These are phyloP conservation scores for Thymelicus sylvestris DNA, from an alignment of 2,888 invertebrate genomes.

Conservation along the genomic window DNA sequence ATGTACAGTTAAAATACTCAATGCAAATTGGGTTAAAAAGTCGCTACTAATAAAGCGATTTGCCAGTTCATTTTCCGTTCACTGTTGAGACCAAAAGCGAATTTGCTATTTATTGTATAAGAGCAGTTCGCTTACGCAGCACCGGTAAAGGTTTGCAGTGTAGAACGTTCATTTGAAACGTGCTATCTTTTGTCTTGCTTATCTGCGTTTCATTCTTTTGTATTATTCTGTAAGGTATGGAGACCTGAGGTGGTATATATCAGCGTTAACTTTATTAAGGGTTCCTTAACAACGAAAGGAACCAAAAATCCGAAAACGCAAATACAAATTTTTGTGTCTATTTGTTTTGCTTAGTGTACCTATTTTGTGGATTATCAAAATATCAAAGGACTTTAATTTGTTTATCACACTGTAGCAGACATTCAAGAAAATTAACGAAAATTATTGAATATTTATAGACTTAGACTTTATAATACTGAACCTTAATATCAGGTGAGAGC, in stretches of 20 bases:
- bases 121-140: slow-evolving; percentile 31
- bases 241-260: neutral
- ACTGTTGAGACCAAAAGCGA: slow-evolving; percentile 20
- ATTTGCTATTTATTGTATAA: slow-evolving; percentile 33
- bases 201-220: slow-evolving; percentile 26
- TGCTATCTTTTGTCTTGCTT: slow-evolving; percentile 34
- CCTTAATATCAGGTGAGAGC: too few species aligned
- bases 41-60: slow-evolving; percentile 22
- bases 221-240: slow-evolving; percentile 7
- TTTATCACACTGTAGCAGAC: too few species aligned
- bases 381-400: too few species aligned
- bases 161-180: slow-evolving; percentile 35
- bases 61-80: slow-evolving; percentile 30
- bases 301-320: too few species aligned
- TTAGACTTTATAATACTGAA: too few species aligned
- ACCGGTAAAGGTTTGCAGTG: slow-evolving; percentile 24
- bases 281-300: too few species aligned
- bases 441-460: too few species aligned
- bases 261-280: too few species aligned
- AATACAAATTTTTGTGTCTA: too few species aligned
- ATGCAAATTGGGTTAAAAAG: slow-evolving; percentile 24
- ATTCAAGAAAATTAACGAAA: too few species aligned
- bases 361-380: too few species aligned
- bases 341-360: too few species aligned
- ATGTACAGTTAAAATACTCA: neutral